Evolutionary conservation across 2,113 vertebrate species (phyloP).

Genomic region (Ibidorhyncha struthersii): DNA sequence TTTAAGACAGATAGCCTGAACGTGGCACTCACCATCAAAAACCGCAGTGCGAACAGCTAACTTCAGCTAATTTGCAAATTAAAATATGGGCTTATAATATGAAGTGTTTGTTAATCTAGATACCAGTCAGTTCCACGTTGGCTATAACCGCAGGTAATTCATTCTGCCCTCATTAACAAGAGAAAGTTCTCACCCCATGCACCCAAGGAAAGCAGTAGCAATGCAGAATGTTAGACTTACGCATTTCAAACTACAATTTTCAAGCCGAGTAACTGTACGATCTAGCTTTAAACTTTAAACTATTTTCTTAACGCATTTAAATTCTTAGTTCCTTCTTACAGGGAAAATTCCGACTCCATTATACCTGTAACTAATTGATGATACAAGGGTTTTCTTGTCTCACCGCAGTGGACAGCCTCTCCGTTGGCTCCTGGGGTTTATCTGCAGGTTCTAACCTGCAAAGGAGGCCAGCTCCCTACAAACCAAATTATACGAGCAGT

Average conservation of each 20-base stretch:
- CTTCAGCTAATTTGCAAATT: background rate
- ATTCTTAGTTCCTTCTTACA: background rate
- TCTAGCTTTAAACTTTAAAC: background rate
- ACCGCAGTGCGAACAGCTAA: background rate
- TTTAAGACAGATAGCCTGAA: background rate
- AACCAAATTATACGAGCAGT: background rate
- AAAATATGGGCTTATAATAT: background rate
- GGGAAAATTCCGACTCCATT: background rate
- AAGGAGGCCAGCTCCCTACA: background rate
- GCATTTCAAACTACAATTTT: background rate
- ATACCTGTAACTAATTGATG: background rate
- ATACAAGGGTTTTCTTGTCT: background rate
- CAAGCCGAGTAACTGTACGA: background rate
- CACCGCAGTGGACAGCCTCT: background rate
- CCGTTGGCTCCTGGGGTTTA: background rate
- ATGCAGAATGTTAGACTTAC: background rate
- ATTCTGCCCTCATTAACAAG: background rate
- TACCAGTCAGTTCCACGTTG: background rate
- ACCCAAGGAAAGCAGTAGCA: background rate
- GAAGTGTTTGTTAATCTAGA: background rate
- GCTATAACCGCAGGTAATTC: background rate
- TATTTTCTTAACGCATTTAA: background rate
- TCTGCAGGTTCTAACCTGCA: background rate
- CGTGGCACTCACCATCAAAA: background rate
- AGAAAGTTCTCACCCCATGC: background rate